Conservation (phyloP, 2,797 vertebrate genomes). For the Orestias chungarensis region DNA sequence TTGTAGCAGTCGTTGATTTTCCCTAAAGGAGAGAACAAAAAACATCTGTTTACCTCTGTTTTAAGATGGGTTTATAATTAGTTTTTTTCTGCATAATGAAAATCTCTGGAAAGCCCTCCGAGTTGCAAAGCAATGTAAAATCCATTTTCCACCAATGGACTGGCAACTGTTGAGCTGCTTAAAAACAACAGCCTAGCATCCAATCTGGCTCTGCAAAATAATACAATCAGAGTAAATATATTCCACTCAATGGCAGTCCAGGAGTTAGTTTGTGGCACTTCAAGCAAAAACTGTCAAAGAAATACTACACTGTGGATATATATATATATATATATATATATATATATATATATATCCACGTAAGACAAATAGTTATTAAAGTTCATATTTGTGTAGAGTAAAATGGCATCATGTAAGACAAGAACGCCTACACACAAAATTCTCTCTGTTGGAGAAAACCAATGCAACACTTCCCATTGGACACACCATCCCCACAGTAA, state of each 20-base stretch:
- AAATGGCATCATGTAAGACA: not conserved
- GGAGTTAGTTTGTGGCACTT: not conserved
- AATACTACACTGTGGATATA: too few species aligned
- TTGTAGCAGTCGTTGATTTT: constrained; percentile 19
- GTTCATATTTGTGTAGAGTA: too few species aligned
- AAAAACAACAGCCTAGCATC: not conserved
- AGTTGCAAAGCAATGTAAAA: not conserved
- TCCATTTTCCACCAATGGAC: not conserved
- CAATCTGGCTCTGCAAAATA: not conserved
- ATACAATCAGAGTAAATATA: too few species aligned
- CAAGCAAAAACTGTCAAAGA: too few species aligned
- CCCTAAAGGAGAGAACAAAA: constrained; percentile 9
- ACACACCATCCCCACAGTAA: too few species aligned
- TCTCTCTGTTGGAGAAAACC: not conserved
- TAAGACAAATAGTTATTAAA: too few species aligned
- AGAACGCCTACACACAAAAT: not conserved
- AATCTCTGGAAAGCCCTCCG: not conserved
- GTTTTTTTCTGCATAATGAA: not conserved
- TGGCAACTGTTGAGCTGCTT: not conserved
- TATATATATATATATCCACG: too few species aligned
- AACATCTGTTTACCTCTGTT: not conserved
- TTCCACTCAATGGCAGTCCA: not conserved
- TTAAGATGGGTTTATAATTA: not conserved
- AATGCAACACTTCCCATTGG: too few species aligned
- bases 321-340: too few species aligned